Percentiles rank a stretch among this genome's conserved stretches.
Conservation (phyloP, 2,113 vertebrate genomes). For the Garra rufa region DNA sequence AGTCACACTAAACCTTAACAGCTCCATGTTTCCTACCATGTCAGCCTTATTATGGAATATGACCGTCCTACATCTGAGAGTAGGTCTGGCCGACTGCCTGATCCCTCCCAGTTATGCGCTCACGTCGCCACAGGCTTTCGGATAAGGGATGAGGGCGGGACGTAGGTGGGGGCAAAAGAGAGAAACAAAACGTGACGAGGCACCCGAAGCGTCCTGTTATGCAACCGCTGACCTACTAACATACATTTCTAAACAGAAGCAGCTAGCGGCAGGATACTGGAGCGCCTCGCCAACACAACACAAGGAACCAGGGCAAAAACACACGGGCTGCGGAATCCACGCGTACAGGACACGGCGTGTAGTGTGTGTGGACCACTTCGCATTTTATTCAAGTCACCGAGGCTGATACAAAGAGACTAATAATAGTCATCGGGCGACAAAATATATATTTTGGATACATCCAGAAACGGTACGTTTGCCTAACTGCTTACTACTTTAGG, state of each 20-base stretch:
- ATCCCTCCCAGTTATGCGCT: slow-evolving; percentile 59
- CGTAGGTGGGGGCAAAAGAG: slow-evolving; percentile 61
- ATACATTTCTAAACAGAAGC: slow-evolving; percentile 76
- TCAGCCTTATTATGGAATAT: slow-evolving; percentile 52
- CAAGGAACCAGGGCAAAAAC: slow-evolving; percentile 66
- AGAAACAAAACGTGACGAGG: slow-evolving; percentile 79
- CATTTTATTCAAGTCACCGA: slow-evolving; percentile 29
- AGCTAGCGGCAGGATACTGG: slow-evolving; percentile 65
- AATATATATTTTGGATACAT: slow-evolving; percentile 44
- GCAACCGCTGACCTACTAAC: slow-evolving; percentile 87
- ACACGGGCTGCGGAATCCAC: slow-evolving; percentile 63
- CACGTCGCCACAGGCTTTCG: slow-evolving; percentile 64
- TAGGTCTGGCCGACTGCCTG: slow-evolving; percentile 53
- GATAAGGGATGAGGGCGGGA: slow-evolving; percentile 31
- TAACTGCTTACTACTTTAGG: background rate
- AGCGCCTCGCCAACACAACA: slow-evolving; percentile 72
- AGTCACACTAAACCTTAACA: background rate
- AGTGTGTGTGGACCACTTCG: slow-evolving; percentile 44
- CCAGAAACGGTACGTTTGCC: slow-evolving; percentile 32
- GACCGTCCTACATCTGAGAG: slow-evolving; percentile 54
- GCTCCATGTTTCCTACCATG: background rate
- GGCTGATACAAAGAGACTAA: slow-evolving; percentile 37
- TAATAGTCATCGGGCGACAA: background rate
- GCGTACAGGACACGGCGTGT: slow-evolving; percentile 48
- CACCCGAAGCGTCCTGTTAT: slow-evolving; percentile 81